These are phyloP conservation scores for Macrobrachium nipponense DNA, from an alignment of 1,140 invertebrate species.

Conservation along the genomic window DNA sequence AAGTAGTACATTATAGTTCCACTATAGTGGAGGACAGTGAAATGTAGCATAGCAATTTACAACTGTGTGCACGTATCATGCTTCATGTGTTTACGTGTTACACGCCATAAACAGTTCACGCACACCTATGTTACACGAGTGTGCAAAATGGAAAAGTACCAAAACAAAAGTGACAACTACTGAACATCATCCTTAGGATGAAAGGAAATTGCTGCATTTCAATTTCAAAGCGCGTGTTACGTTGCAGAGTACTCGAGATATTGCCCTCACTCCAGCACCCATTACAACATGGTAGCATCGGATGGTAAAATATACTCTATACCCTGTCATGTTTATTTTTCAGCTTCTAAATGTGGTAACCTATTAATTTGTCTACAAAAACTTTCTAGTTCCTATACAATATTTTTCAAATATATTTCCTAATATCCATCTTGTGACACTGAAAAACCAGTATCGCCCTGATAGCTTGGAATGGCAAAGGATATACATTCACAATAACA, in stretches of 20 bases:
- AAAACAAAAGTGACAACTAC: constrained; percentile 2
- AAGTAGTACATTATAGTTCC: too few relatives aligned
- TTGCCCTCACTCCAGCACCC: constrained; percentile 17
- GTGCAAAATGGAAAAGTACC: background rate
- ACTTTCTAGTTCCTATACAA: background rate
- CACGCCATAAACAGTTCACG: constrained; percentile 3
- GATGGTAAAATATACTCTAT: too few relatives aligned
- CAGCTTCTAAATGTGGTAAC: too few relatives aligned
- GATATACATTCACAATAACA: constrained; percentile 34
- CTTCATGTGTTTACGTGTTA: too few relatives aligned
- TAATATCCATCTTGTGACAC: constrained; percentile 43
- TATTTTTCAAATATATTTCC: constrained; percentile 36
- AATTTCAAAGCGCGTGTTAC: constrained; percentile 24
- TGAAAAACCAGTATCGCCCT: constrained; percentile 36
- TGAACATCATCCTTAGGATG: constrained; percentile 51
- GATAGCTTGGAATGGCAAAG: constrained; percentile 59
- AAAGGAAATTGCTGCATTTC: constrained; percentile 37
- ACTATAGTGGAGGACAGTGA: too few relatives aligned
- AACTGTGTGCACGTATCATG: too few relatives aligned
- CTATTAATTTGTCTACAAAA: too few relatives aligned
- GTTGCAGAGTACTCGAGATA: constrained; percentile 26
- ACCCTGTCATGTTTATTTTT: too few relatives aligned
- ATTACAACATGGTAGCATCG: background rate
- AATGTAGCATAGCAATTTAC: too few relatives aligned
- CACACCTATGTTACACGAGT: background rate